Evolutionary conservation across 2,888 invertebrate species (phyloP), one percentile per base, ranked within the genome.

Genomic region (Lamellibrachia satsuma): DNA sequence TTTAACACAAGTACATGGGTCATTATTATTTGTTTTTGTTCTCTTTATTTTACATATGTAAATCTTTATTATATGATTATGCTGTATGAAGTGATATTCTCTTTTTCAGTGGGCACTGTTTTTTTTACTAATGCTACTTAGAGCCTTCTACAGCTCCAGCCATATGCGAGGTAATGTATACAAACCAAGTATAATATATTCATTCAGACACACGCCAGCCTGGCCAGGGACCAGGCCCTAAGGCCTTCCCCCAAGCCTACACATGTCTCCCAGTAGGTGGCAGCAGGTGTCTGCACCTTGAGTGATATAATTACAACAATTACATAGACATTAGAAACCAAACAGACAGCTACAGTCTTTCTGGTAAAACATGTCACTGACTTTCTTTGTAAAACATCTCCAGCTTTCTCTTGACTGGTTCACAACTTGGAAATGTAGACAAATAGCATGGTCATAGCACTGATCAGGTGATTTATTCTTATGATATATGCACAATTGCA

Each of bases 211-310:
- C 22, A n/a, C 7, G 75, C 22, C 75, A 2, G 75, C 75, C 75
- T 75, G 75, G 9, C 3, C 22, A n/a, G 22, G 22, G 75, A 55
- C 3, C 22, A n/a, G 22, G 22, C 75, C 75, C 22, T 4, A 22
- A 75, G 75, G 75, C 75, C 15, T 75, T 15, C 75, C 75, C n/a
- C 75, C 75, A 6, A 75, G 75, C n/a, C 75, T 22, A n/a, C 75
- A 75, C 75, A n/a, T 75, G 75, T 75, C 75, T 75, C n/a, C 75
- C 75, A 75, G 22, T 75, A 75, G 75, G 75, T 75, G 75, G 75
- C 75, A 75, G 75, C 75, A 75, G 75, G 6, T 75, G 75, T 75
- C 22, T 75, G 15, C 75, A 75, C 75, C 75, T 75, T 75, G 75
- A 15, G 15, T n/a, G 75, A 75, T 22, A 75, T 75, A 75, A 75